A percentile compares a stretch with the other conserved stretches of the same genome.
Conservation (phyloP, 2,888 invertebrate genomes). For the Eristalinus sepulchralis region DNA sequence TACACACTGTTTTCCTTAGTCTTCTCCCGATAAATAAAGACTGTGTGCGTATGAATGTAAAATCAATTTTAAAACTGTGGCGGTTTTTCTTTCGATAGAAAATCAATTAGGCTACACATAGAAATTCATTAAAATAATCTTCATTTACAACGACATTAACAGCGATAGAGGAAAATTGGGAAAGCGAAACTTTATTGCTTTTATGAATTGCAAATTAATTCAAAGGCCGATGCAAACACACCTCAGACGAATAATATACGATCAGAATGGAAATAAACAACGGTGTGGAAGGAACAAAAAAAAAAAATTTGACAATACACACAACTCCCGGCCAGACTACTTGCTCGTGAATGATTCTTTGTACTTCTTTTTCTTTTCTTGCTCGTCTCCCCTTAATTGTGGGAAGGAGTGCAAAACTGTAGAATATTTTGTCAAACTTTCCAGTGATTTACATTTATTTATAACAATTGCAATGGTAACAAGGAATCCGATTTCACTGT, state of each 20-base stretch:
- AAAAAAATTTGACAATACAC: slow-evolving; percentile 35
- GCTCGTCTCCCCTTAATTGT: slow-evolving; percentile 34
- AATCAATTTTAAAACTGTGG: not conserved
- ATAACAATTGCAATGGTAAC: not conserved
- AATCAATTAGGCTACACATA: slow-evolving; percentile 30
- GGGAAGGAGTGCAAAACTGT: slow-evolving; percentile 66
- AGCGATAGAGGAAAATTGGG: not conserved
- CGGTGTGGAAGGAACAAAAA: slow-evolving; percentile 31
- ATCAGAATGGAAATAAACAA: slow-evolving; percentile 51
- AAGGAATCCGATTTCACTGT: not conserved
- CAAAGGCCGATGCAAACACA: slow-evolving; percentile 16
- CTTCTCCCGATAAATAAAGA: not conserved
- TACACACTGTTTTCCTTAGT: not conserved
- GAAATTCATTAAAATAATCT: slow-evolving; percentile 12
- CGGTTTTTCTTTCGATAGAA: slow-evolving; percentile 15
- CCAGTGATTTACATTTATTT: not conserved
- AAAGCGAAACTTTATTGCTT: not conserved
- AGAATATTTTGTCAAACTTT: slow-evolving; percentile 8
- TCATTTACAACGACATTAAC: not conserved
- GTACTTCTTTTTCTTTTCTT: slow-evolving; percentile 9
- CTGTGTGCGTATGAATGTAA: not conserved
- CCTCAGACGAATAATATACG: slow-evolving; percentile 15
- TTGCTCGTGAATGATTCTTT: slow-evolving; percentile 24
- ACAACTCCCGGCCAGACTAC: slow-evolving; percentile 17
- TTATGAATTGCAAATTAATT: not conserved